Base-by-base conservation (phyloP, 1,140 invertebrate species). In the Dryas iulia region DNA sequence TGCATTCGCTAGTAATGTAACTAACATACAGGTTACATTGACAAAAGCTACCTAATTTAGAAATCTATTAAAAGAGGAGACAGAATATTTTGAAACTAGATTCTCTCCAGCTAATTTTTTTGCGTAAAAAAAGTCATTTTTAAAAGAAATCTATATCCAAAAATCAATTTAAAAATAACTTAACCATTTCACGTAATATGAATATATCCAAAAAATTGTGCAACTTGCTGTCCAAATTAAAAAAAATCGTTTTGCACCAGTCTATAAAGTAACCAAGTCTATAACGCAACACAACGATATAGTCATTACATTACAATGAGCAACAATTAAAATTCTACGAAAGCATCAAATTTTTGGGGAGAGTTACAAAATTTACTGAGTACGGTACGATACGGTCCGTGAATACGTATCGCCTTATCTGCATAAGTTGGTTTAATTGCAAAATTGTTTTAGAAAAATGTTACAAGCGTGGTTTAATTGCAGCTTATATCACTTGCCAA, bases 341-440 rank as follows among this genome's bases (percentile, higher is more conserved):
- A 47, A 67, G 52, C 18, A 21, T 56, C 23, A 35, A 23, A 56
- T 61, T 58, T 69, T 56, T 53, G 59, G 18, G 58, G 11, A 58
- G 21, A 54, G 25, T 69, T 72, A 65, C 71, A 60, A 68, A 65
- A 68, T 35, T 10, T 8, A 47, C 39, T n/a, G n/a, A n/a, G 39
- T 18, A 65, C 33, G 18, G 18, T 23, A 47, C 14, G 39, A 64
- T 57, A 68, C 71, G 71, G 60, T 31, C 56, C 26, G 54, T 72
- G 66, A 68, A 64, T 69, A 69, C 60, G 59, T 18, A 72, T 52
- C 64, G 35, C 18, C 21, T 64, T 54, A 59, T 67, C 59, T 59
- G 57, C 60, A 30, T 63, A 67, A 59, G 52, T 61, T 47, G 54
- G 47, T 61, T 33, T 67, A 61, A 67, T 60, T 56, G 66, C 59